Conservation (phyloP, 2,888 invertebrate genomes). For the Plagodis dolabraria region DNA sequence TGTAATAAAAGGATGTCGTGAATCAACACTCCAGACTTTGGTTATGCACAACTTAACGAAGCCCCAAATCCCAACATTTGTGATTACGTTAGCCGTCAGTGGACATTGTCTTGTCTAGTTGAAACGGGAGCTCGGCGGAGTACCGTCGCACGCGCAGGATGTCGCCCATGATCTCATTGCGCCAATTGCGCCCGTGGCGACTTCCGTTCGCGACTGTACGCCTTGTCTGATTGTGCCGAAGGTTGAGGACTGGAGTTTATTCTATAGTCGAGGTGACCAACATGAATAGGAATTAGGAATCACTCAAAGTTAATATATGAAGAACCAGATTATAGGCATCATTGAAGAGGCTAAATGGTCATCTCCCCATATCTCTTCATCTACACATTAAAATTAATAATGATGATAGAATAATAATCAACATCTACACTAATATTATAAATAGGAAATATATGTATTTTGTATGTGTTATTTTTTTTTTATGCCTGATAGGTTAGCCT, state of each 20-base stretch:
- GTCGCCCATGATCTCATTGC: constrained; percentile 67
- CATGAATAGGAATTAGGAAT: background rate
- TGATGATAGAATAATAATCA: no score
- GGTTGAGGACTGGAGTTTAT: constrained; percentile 18
- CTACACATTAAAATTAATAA: no score
- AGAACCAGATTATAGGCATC: no score
- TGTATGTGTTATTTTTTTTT: no score
- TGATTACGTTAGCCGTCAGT: constrained; percentile 10
- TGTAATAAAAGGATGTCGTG: no score
- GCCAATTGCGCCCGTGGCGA: constrained; percentile 57
- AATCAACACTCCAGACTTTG: no score
- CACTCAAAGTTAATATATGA: background rate
- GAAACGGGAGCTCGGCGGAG: constrained; percentile 35
- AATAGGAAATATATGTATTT: no score
- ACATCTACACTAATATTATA: no score
- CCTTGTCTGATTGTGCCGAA: constrained; percentile 39
- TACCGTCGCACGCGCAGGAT: constrained; percentile 55
- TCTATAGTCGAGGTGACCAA: background rate
- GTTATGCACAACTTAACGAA: background rate
- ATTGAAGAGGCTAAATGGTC: no score
- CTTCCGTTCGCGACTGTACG: constrained; percentile 52
- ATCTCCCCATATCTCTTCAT: no score
- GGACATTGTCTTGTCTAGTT: constrained; percentile 44
- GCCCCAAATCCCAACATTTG: constrained; percentile 5
- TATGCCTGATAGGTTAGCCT: no score